Conservation (phyloP, 2,888 invertebrate species). For the Microplitis deprimator region DNA sequence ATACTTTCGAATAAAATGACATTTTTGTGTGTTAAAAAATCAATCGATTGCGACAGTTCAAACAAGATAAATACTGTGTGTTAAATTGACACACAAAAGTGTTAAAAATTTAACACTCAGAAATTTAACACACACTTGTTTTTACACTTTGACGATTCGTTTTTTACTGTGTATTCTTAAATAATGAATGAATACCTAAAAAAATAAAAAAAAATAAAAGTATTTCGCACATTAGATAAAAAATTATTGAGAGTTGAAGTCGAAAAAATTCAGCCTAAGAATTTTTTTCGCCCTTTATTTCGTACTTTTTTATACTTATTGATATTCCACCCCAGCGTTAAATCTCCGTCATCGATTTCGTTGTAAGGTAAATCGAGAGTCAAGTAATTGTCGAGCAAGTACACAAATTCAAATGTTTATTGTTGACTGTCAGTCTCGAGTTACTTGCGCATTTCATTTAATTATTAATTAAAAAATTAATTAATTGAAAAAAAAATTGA, state of each 20-base stretch:
- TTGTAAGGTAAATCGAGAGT: constrained; percentile 37
- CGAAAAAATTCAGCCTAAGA: constrained; percentile 22
- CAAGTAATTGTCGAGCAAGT: constrained; percentile 8
- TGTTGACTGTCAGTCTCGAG: constrained; percentile 1
- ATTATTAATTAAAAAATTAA: neutral
- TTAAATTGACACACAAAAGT: no score
- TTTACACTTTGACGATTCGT: no score
- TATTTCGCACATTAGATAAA: no score
- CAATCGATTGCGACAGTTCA: no score
- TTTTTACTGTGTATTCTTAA: no score
- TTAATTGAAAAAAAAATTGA: neutral
- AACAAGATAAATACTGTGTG: no score
- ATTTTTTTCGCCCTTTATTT: constrained; percentile 26
- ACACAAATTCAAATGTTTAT: neutral
- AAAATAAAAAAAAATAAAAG: no score
- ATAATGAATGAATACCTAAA: no score
- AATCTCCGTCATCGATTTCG: constrained; percentile 49
- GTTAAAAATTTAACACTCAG: no score
- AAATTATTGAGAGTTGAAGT: neutral
- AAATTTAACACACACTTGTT: no score
- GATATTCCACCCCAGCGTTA: constrained; percentile 47
- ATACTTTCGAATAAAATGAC: no score
- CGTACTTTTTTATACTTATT: constrained; percentile 46
- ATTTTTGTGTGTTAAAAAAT: no score
- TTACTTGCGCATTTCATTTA: neutral